Evolutionary conservation across 2,888 invertebrate genomes (phyloP).

Genomic region (Stenolophus ochropezus): DNA sequence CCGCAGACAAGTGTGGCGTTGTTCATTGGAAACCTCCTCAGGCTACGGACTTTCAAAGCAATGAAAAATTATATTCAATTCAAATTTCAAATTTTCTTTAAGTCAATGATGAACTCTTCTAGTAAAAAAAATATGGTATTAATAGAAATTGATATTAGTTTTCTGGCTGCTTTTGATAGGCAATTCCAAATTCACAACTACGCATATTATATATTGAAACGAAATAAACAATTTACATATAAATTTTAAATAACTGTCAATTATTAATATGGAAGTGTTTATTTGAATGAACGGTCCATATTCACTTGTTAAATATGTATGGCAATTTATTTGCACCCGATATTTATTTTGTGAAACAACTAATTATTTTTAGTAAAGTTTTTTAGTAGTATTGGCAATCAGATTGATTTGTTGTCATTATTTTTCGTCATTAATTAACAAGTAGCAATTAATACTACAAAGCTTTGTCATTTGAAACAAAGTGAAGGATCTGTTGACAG

Average conservation of each 20-base stretch:
- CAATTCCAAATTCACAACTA: too few species aligned
- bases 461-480: too few species aligned
- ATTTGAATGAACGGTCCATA: background rate
- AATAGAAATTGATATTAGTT: too few species aligned
- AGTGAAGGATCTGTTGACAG: too few species aligned
- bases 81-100: too few species aligned
- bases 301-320: slow-evolving; percentile 17
- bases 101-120: too few species aligned
- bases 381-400: background rate
- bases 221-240: background rate
- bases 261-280: background rate
- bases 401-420: background rate
- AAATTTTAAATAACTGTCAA: background rate
- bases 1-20: background rate
- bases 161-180: too few species aligned
- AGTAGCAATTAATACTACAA: too few species aligned
- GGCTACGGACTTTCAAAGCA: too few species aligned
- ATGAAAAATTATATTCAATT: background rate
- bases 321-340: background rate
- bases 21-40: too few species aligned
- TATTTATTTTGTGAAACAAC: background rate
- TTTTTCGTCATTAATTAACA: background rate
- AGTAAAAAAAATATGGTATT: too few species aligned
- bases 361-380: background rate
- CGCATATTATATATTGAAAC: background rate